Base-by-base conservation (phyloP, 2,113 vertebrate genomes). In the Xerus inauris region DNA sequence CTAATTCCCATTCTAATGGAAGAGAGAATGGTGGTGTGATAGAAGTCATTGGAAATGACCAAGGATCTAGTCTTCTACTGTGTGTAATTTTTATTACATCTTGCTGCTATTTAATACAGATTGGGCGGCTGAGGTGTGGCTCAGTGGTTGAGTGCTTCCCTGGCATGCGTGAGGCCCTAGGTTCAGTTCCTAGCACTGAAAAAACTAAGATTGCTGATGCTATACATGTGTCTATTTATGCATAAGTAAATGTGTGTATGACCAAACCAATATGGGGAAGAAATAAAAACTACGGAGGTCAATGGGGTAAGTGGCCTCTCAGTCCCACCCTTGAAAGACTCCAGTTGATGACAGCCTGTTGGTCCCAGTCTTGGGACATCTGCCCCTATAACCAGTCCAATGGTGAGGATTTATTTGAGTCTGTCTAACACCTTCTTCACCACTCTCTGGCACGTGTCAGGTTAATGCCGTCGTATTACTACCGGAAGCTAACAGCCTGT, bases 11-110 rank as follows among this genome's bases (percentile, higher is more conserved):
- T 17, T 62, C 47, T 65, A 0, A 8, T 0, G 47, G 72, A 6
- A 30, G 32, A 75, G n/a, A 3, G 14, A 69, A 10, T n/a, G 49
- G 6, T 4, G 26, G 20, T 47, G 12, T 4, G 65, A 54, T 11
- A 4, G 17, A 82, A 7, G 9, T 2, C 32, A 9, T 1, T n/a
- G 65, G 22, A 49, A 14, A 7, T 0, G 38, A 28, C 14, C 40
- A 12, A n/a, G 5, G 6, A 32, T 32, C 30, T 35, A 8, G 54
- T 10, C 45, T 59, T 59, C 57, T 62, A 11, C 59, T 14, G 7
- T 35, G 5, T 69, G 13, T 35, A 22, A 5, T 35, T 86, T 42
- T 42, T 16, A 71, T 87, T 87, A 57, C 71, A 12, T 10, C 40
- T 73, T 73, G 38, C 38, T 73, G 54, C 7, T 35, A 67, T 45